Evolutionary conservation across 1,140 invertebrate species (phyloP).

Genomic region (Tetraneura akinire): DNA sequence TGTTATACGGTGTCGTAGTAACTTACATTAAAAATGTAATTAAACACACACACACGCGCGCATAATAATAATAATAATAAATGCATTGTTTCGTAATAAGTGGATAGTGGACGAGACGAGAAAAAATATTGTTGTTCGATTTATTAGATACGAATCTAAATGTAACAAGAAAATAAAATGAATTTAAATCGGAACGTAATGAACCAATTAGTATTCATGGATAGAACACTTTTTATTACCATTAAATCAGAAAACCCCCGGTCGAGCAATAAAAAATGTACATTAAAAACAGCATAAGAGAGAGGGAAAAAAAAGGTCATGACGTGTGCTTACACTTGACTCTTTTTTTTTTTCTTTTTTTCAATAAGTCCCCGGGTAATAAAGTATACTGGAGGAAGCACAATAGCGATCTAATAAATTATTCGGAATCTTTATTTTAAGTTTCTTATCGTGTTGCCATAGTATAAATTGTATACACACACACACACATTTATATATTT

Average conservation of each 20-base stretch:
- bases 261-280: slow-evolving; percentile 44
- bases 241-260: slow-evolving; percentile 48
- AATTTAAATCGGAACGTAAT: slow-evolving; percentile 46
- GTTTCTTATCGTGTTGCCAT: slow-evolving; percentile 42
- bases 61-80: too few species aligned
- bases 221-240: slow-evolving; percentile 50
- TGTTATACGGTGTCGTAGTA: too few species aligned
- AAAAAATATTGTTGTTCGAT: slow-evolving; percentile 32
- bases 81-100: slow-evolving; percentile 22
- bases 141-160: slow-evolving; percentile 43
- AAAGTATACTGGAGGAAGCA: slow-evolving; percentile 37
- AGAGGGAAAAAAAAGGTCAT: slow-evolving; percentile 50
- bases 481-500: neutral
- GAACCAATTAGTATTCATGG: slow-evolving; percentile 51
- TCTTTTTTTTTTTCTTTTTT: slow-evolving; percentile 20
- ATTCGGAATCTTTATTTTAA: slow-evolving; percentile 51
- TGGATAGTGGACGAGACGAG: neutral
- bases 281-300: neutral
- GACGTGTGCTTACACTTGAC: slow-evolving; percentile 50
- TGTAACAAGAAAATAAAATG: slow-evolving; percentile 46
- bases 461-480: slow-evolving; percentile 40
- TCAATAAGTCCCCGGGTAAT: slow-evolving; percentile 47
- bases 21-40: neutral
- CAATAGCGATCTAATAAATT: slow-evolving; percentile 48
- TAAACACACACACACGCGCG: neutral